Conservation (phyloP, 2,888 invertebrate species). For the Mechanitis messenoides region DNA sequence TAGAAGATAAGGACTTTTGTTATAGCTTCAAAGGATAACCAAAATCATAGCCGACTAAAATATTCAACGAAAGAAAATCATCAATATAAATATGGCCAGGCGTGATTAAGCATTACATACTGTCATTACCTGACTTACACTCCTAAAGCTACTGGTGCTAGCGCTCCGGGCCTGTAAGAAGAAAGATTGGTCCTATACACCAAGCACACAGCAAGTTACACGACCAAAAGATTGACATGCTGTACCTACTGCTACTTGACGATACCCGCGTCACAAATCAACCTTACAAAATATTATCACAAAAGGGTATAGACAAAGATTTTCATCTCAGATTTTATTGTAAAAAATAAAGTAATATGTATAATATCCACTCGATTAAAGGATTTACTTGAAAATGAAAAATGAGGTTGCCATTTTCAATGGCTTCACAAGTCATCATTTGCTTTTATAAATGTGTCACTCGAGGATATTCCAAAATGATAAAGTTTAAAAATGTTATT, state of each 20-base stretch:
- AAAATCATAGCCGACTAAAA: slow-evolving; percentile 57
- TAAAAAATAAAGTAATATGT: no score
- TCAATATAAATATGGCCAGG: slow-evolving; percentile 51
- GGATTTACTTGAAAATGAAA: slow-evolving; percentile 24
- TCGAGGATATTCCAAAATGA: slow-evolving; percentile 7
- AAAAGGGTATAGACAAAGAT: background rate
- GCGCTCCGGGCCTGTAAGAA: slow-evolving; percentile 90
- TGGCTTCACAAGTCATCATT: slow-evolving; percentile 18
- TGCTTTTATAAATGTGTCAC: slow-evolving; percentile 13
- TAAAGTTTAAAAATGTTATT: slow-evolving; percentile 3
- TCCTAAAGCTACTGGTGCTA: slow-evolving; percentile 93
- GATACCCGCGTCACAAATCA: slow-evolving; percentile 34
- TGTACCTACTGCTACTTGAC: slow-evolving; percentile 37
- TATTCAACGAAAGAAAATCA: slow-evolving; percentile 50
- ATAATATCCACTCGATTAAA: slow-evolving; percentile 21
- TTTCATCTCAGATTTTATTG: slow-evolving; percentile 6
- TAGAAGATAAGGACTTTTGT: background rate
- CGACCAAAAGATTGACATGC: slow-evolving; percentile 72
- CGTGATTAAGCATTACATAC: slow-evolving; percentile 55
- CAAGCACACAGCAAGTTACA: slow-evolving; percentile 62
- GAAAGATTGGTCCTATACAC: slow-evolving; percentile 75
- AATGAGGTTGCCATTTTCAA: slow-evolving; percentile 24
- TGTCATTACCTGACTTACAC: slow-evolving; percentile 87
- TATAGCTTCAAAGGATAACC: slow-evolving; percentile 21
- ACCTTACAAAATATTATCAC: slow-evolving; percentile 3